Conservation (phyloP, 92 coral and sea anemone species). For the Porites rus region DNA sequence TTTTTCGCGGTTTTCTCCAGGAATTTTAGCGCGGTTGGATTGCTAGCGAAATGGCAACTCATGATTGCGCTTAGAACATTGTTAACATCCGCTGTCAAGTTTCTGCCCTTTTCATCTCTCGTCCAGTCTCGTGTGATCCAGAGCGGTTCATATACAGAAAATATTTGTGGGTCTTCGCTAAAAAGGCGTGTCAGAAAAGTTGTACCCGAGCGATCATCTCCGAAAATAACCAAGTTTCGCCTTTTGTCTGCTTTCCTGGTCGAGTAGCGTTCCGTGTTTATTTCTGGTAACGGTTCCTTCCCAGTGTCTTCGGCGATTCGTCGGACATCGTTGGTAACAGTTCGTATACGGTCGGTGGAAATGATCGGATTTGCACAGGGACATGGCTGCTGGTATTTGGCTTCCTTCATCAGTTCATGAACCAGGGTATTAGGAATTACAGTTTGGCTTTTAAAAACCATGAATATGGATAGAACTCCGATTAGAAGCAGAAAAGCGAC, state of each 20-base stretch:
- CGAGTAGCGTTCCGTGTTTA: neutral
- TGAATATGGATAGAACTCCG: slow-evolving; percentile 4
- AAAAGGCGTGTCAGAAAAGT: slow-evolving; percentile 52
- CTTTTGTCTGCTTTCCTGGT: slow-evolving; percentile 12
- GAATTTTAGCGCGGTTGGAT: slow-evolving; percentile 20
- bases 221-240: slow-evolving; percentile 57
- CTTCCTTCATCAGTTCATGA: neutral
- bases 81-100: slow-evolving; percentile 7
- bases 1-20: slow-evolving; percentile 1
- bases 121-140: slow-evolving; percentile 40
- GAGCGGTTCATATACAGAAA: slow-evolving; percentile 57
- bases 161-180: slow-evolving; percentile 34
- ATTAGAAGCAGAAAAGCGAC: slow-evolving; percentile 6
- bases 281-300: neutral
- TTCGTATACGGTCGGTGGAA: neutral
- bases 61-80: slow-evolving; percentile 25
- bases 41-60: slow-evolving; percentile 35
- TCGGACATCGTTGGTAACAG: neutral
- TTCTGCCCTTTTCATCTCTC: neutral
- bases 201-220: slow-evolving; percentile 58
- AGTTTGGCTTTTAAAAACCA: neutral
- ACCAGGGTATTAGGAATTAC: neutral
- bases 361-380: neutral
- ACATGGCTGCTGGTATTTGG: neutral
- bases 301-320: neutral